phyloP scores from a whole-genome alignment of 2,888 invertebrate species.

The Andrena minutula region DNA sequence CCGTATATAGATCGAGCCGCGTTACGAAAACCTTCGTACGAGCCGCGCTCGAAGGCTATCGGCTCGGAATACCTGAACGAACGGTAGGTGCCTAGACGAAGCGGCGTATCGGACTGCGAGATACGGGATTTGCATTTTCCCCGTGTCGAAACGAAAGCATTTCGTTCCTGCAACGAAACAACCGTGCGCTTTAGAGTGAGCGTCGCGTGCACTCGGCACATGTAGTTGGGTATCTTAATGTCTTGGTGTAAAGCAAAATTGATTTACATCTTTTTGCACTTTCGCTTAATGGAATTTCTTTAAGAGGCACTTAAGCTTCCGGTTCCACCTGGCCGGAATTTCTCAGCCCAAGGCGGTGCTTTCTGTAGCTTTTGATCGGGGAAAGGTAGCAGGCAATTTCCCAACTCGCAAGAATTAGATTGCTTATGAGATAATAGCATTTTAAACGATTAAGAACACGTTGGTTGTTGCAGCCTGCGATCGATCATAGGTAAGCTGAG shows the following conservation, averaged over 20 bases:
- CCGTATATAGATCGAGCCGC: slow-evolving; percentile 18
- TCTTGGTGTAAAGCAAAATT: too few relatives aligned
- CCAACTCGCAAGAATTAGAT: too few relatives aligned
- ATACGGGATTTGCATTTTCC: not conserved
- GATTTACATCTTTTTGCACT: too few relatives aligned
- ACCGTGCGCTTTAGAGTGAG: not conserved
- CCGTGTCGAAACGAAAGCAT: not conserved
- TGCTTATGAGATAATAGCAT: too few relatives aligned
- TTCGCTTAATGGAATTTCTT: too few relatives aligned
- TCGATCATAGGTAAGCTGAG: not conserved
- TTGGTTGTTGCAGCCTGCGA: not conserved
- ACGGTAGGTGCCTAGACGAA: not conserved
- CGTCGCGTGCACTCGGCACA: not conserved
- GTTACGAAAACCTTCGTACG: slow-evolving; percentile 28
- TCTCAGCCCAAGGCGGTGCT: too few relatives aligned
- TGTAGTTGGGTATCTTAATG: not conserved
- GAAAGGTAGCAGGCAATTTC: too few relatives aligned
- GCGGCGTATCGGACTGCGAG: not conserved
- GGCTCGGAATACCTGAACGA: not conserved
- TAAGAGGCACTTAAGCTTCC: too few relatives aligned
- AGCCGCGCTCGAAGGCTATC: slow-evolving; percentile 9
- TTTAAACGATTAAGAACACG: not conserved
- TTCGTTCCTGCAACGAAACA: not conserved
- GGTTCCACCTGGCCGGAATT: too few relatives aligned
- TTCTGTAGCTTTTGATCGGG: too few relatives aligned